These are phyloP conservation scores for Globodera rostochiensis DNA, from an alignment of 1,140 invertebrate species.

Conservation along the genomic window DNA sequence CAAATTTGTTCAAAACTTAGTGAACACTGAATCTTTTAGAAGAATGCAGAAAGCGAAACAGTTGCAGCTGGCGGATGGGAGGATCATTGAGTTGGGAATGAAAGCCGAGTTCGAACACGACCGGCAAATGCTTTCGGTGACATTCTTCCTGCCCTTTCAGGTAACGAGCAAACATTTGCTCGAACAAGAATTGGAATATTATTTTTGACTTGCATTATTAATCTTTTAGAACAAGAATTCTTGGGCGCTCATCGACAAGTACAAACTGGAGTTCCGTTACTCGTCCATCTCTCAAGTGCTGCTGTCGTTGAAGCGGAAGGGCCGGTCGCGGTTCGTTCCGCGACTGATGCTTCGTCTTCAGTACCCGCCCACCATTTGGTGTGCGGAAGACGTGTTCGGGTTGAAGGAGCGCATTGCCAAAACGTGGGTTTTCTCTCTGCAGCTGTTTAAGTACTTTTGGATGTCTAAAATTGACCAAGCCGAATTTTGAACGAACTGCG, in stretches of 20 bases:
- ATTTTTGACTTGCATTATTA: neutral
- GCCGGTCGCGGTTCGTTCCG: neutral
- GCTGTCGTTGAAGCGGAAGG: constrained; percentile 17
- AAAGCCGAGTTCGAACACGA: constrained; percentile 28
- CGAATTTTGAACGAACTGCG: too few species aligned
- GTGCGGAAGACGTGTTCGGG: constrained; percentile 13
- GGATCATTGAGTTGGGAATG: neutral
- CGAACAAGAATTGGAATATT: too few species aligned
- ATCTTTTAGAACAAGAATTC: neutral
- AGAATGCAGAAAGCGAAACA: neutral
- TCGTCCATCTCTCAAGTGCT: constrained; percentile 26
- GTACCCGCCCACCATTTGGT: constrained; percentile 24
- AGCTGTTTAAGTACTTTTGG: too few species aligned
- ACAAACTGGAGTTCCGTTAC: constrained; percentile 29
- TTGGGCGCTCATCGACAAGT: constrained; percentile 1
- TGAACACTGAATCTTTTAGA: neutral
- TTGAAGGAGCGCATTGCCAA: neutral
- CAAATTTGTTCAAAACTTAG: neutral
- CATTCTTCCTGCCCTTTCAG: neutral
- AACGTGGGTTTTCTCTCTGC: neutral
- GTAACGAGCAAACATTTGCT: neutral
- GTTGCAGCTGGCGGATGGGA: neutral
- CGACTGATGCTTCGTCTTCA: constrained; percentile 8
- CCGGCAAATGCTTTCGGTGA: constrained; percentile 4
- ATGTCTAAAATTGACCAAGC: too few species aligned